Conservation (phyloP, 2,888 invertebrate genomes). For the Neoscelio sp. region DNA sequence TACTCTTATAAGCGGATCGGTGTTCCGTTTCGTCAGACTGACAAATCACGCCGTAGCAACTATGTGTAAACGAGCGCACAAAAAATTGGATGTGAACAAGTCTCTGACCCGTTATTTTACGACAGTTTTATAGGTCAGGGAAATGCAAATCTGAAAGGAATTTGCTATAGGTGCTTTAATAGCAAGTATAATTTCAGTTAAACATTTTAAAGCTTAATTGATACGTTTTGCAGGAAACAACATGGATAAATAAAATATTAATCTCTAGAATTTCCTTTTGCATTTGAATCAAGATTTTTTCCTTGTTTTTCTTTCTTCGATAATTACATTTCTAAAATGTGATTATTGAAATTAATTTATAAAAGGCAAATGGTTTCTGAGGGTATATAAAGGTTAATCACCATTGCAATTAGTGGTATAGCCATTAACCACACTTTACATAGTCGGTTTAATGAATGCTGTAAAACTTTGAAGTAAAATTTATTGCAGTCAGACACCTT, state of each 20-base stretch:
- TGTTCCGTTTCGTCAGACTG: slow-evolving; percentile 65
- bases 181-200: not conserved
- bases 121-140: slow-evolving; percentile 35
- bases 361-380: slow-evolving; percentile 9
- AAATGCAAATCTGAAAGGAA: slow-evolving; percentile 23
- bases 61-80: slow-evolving; percentile 36
- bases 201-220: no score
- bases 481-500: slow-evolving; percentile 6
- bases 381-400: slow-evolving; percentile 9
- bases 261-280: no score
- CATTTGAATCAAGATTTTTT: no score
- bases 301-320: no score
- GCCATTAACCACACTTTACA: slow-evolving; percentile 14
- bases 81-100: slow-evolving; percentile 41
- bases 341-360: slow-evolving; percentile 3
- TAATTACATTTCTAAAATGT: not conserved
- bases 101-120: slow-evolving; percentile 49
- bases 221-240: no score
- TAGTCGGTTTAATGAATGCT: slow-evolving; percentile 18
- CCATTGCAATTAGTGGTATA: slow-evolving; percentile 9
- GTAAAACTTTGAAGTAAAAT: slow-evolving; percentile 12
- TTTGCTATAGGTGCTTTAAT: slow-evolving; percentile 2
- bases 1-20: slow-evolving; percentile 66
- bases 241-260: no score
- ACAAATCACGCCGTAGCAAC: slow-evolving; percentile 55